A percentile compares a stretch with the other conserved stretches of the same genome.
Evolutionary conservation across 2,113 vertebrate species (phyloP).

Genomic region (Dermatemys mawii): DNA sequence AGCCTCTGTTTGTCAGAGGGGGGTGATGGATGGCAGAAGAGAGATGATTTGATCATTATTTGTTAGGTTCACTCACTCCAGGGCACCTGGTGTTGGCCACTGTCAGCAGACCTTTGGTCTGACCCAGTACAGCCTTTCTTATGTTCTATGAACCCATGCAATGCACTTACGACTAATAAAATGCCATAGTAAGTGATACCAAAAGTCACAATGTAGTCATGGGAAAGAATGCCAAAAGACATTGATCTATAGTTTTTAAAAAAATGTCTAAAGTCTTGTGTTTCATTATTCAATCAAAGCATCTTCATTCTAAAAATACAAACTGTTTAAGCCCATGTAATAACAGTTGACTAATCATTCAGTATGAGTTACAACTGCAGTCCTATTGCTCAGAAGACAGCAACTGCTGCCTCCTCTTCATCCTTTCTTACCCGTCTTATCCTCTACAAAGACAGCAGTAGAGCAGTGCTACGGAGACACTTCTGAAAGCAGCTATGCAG

Average conservation of each 20-base stretch:
- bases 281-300: constrained; percentile 25
- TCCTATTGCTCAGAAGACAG: not conserved
- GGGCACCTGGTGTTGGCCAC: too few species aligned
- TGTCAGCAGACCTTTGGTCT: too few species aligned
- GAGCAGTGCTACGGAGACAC: not conserved
- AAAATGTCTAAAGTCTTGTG: constrained; percentile 2
- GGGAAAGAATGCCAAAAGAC: constrained; percentile 26
- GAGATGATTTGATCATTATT: too few species aligned
- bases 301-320: constrained; percentile 25
- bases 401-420: not conserved
- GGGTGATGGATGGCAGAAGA: too few species aligned
- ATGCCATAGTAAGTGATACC: not conserved
- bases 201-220: constrained; percentile 45
- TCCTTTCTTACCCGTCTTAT: not conserved
- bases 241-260: constrained; percentile 3
- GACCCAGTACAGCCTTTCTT: too few species aligned
- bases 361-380: not conserved
- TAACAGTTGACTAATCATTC: not conserved
- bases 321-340: not conserved
- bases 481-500: not conserved
- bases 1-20: too few species aligned
- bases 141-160: too few species aligned
- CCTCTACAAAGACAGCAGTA: not conserved
- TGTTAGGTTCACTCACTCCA: too few species aligned
- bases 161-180: constrained; percentile 7